Evolutionary conservation across 2,797 vertebrate genomes (phyloP), one percentile per base, ranked within the genome.

Genomic region (Eupleurogrammus muticus): DNA sequence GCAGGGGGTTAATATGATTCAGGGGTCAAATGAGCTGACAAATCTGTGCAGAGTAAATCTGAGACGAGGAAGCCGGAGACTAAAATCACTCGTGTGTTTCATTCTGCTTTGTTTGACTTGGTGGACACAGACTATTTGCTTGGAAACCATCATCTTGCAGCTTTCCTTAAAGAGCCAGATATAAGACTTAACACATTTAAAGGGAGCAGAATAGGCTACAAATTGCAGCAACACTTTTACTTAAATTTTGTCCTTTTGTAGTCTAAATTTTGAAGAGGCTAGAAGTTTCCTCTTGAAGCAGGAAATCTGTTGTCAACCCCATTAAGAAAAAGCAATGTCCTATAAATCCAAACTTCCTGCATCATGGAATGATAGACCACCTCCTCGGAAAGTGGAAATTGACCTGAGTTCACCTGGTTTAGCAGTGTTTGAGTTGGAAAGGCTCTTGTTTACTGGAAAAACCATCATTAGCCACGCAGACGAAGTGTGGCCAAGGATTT

Each of bases 401-500:
- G 92, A 94, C 74, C 83, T 92, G 51, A 91, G 81, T 34, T 96
- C 95, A 23, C 95, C 96, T 36, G 94, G 94, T 65, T 92, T 96
- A 85, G 97, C 94, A 0, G 93, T 98, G 80, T 91, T 94, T 3
- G 96, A 97, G 79, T 62, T 98, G 60, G 97, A 98, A 79, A 89
- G 92, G 71, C 90, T 98, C 20, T 88, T 98, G 14, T 96, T 94
- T 74, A 95, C 96, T 0, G 97, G 96, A 1, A 98, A 95, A 89
- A 92, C 91, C 0, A 95, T 95, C 83, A 93, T 93, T 72, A 95
- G 95, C 69, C 96, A 97, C 4, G 96, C 95, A 0, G 95, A 98
- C 1, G 95, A 98, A 86, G 96, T 99, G 70, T 98, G 96, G 96
- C 96, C 96, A 0, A 93, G 93, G 70, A 95, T 99, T 84, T 98